phyloP scores from a whole-genome alignment of 1,140 invertebrate species.

The Tyrophagus putrescentiae region DNA sequence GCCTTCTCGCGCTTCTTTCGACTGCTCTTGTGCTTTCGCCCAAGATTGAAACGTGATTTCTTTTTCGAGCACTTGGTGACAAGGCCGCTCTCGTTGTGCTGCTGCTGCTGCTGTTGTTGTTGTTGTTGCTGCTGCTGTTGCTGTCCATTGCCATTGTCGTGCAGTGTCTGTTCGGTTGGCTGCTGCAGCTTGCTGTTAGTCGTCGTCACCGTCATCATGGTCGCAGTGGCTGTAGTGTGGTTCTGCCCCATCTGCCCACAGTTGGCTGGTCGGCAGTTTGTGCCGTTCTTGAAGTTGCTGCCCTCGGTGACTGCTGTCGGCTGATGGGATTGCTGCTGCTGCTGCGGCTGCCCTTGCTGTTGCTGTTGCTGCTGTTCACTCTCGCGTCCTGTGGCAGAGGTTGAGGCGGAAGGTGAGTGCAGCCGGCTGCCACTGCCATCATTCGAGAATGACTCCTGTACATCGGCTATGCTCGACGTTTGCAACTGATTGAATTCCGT shows the following conservation, averaged over 20 bases:
- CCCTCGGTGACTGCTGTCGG: background rate
- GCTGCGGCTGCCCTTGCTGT: background rate
- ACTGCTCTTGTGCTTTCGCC: constrained; percentile 51
- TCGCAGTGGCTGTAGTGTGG: background rate
- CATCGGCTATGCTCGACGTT: background rate
- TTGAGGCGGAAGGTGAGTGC: background rate
- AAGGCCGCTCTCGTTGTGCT: background rate
- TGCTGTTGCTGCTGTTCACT: background rate
- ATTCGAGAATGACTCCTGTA: background rate
- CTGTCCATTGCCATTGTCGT: no score
- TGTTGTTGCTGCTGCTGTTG: constrained; percentile 1
- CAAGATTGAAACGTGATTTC: constrained; percentile 28
- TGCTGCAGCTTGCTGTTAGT: background rate
- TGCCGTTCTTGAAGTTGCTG: background rate
- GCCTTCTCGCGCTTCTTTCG: constrained; percentile 86
- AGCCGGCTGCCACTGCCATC: background rate
- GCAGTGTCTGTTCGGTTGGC: background rate
- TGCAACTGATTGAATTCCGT: background rate
- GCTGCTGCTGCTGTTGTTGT: background rate
- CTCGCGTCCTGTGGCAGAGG: background rate
- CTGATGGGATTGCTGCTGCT: background rate
- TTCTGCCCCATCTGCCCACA: no score
- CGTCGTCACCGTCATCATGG: background rate
- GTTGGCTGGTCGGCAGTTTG: background rate
- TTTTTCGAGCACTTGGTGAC: constrained; percentile 23